phyloP scores from a whole-genome alignment of 2,888 invertebrate species.

The Pammene fasciana region DNA sequence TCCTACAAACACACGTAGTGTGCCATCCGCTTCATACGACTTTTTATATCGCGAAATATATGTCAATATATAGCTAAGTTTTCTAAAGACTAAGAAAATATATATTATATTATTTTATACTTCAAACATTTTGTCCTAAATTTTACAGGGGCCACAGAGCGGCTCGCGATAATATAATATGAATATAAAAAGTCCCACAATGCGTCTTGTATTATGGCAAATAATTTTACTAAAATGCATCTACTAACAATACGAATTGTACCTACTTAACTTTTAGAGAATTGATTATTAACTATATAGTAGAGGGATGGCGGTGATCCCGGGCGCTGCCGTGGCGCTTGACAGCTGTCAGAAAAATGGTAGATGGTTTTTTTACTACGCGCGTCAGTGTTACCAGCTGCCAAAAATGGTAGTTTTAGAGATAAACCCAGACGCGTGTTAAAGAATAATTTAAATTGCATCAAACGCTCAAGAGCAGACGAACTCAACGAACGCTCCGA shows the following conservation, averaged over 20 bases:
- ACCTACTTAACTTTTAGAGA: conserved; percentile 70
- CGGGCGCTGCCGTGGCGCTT: conserved; percentile 42
- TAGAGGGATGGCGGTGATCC: conserved; percentile 40
- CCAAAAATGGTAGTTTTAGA: conserved; percentile 20
- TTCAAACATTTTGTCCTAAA: conserved; percentile 51
- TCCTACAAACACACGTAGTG: conserved; percentile 33
- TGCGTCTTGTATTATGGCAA: conserved; percentile 56
- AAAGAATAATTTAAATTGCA: conserved; percentile 38
- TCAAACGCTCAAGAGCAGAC: conserved; percentile 10
- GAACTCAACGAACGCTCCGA: conserved; percentile 27
- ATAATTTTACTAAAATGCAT: conserved; percentile 63
- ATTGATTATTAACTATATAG: conserved; percentile 44
- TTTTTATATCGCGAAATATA: conserved; percentile 42
- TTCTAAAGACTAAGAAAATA: conserved; percentile 68
- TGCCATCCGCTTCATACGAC: conserved; percentile 45
- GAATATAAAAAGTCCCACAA: conserved; percentile 53
- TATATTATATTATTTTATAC: conserved; percentile 63
- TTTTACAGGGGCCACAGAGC: conserved; percentile 21
- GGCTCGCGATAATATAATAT: conserved; percentile 36
- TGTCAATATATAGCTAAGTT: conserved; percentile 50
- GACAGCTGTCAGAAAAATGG: conserved; percentile 40
- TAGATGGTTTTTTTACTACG: conserved; percentile 30
- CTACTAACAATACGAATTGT: conserved; percentile 67
- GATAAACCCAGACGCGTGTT: conserved; percentile 45
- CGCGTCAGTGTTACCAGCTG: conserved; percentile 34